Conservation (phyloP, 2,797 vertebrate species). For the Betta splendens region DNA sequence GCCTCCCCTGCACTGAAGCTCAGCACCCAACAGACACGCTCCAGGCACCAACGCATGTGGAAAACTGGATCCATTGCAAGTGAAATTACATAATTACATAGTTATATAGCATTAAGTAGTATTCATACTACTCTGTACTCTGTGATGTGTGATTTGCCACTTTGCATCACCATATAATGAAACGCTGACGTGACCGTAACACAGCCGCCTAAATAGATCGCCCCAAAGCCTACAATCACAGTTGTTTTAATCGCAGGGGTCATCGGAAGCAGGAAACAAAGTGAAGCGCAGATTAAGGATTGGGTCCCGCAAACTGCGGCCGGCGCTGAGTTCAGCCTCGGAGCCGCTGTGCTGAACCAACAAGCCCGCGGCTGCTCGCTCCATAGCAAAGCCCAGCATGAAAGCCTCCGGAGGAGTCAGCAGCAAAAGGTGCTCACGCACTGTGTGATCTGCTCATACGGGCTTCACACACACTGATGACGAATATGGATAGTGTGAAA, state of each 20-base stretch:
- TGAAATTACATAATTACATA: constrained; percentile 16
- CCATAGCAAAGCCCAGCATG: constrained; percentile 20
- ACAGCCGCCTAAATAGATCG: constrained; percentile 13
- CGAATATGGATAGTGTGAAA: too few species aligned
- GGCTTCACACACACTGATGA: too few species aligned
- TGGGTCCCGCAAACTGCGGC: constrained; percentile 46
- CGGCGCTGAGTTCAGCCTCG: constrained; percentile 52
- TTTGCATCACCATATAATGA: constrained; percentile 3
- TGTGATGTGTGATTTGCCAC: constrained; percentile 16
- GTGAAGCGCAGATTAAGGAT: constrained; percentile 55
- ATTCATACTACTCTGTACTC: too few species aligned
- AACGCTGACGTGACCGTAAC: constrained; percentile 18
- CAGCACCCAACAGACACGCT: constrained; percentile 25
- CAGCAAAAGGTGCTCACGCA: constrained; percentile 28
- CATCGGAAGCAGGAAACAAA: constrained; percentile 67
- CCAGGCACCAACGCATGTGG: constrained; percentile 18
- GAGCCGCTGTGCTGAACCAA: constrained; percentile 67
- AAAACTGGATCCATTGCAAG: constrained; percentile 1
- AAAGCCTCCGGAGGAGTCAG: constrained; percentile 38
- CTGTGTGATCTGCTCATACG: constrained; percentile 4
- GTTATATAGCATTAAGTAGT: too few species aligned
- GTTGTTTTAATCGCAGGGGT: constrained; percentile 56
- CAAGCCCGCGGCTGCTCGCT: constrained; percentile 34
- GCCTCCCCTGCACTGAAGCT: constrained; percentile 8
- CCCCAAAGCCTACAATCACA: constrained; percentile 42